Evolutionary conservation across 2,797 vertebrate genomes (phyloP).

Genomic region (Chrysocyon brachyurus): DNA sequence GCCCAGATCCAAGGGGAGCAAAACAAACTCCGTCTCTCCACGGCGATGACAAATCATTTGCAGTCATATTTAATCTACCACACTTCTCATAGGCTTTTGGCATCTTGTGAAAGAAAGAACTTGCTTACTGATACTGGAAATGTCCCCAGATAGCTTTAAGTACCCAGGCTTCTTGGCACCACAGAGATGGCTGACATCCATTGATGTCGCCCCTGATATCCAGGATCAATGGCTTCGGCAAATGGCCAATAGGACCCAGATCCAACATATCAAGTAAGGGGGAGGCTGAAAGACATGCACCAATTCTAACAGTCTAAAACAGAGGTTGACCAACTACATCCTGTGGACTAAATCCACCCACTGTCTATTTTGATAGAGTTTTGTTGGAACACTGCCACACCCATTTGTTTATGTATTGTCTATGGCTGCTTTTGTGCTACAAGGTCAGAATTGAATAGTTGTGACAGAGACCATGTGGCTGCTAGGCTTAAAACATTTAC

Average conservation of each 20-base stretch:
- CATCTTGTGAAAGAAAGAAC: conserved; percentile 37
- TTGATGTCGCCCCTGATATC: background rate
- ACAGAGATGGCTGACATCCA: background rate
- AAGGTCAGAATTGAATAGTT: conserved; percentile 41
- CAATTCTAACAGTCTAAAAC: background rate
- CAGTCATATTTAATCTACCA: background rate
- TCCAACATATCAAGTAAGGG: background rate
- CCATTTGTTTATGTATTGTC: background rate
- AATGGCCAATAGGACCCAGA: background rate
- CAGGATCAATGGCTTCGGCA: background rate
- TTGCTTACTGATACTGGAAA: background rate
- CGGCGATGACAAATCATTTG: background rate
- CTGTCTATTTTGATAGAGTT: background rate
- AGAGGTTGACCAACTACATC: background rate
- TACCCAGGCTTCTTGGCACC: background rate
- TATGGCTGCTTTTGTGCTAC: background rate
- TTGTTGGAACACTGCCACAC: background rate
- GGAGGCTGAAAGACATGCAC: background rate
- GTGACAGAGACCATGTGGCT: background rate
- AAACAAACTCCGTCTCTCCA: background rate
- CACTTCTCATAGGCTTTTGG: background rate
- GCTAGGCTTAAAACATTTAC: conserved; percentile 38
- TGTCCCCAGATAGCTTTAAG: background rate
- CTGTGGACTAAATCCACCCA: background rate
- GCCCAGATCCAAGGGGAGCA: background rate